Evolutionary conservation across 2,888 invertebrate genomes (phyloP), one percentile per base, ranked within the genome.

Genomic region (Nasonia oneida): DNA sequence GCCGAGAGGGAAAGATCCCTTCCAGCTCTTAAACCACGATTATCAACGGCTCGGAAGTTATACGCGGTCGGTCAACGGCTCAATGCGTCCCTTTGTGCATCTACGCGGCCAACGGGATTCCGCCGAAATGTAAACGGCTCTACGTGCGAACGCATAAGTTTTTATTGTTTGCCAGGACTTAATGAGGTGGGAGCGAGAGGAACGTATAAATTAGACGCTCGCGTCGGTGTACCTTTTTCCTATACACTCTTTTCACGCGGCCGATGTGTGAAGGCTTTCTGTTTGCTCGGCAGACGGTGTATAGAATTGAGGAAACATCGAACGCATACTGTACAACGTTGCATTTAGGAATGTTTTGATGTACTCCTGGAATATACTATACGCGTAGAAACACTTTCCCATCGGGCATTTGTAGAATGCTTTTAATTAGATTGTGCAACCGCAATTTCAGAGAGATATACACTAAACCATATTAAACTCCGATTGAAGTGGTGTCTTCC

Each of bases 91-190:
- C 67, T 84, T 80, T 84, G 74, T 70, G 18, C 3, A 15, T 37
- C 37, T 15, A 12, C 37, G 37, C 15, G 2, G 23, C 39, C 67
- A 29, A 18, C 57, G 23, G 33, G 77, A 83, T 83, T 84, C 83
- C 57, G 57, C 33, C 75, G 75, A 84, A 80, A 84, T 84, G 75
- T 76, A 84, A 80, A 80, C 75, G 84, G 67, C 50, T 84, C 47
- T 79, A 79, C 84, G 84, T 84, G 84, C 75, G 76, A 70, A 71
- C 84, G 81, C 80, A 84, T 84, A 84, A 80, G 15, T 76, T 84
- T 84, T 84, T 84, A 84, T 81, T 80, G 80, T 84, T 76, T 47
- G 29, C 53, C n/a, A 75, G n/a, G n/a, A 15, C 73, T 75, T 80
- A 81, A 81, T 81, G 80, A 75, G 70, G 57, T 50, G 23, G n/a